Base-by-base conservation (phyloP, 2,797 vertebrate genomes). In the Siniperca obscura region DNA sequence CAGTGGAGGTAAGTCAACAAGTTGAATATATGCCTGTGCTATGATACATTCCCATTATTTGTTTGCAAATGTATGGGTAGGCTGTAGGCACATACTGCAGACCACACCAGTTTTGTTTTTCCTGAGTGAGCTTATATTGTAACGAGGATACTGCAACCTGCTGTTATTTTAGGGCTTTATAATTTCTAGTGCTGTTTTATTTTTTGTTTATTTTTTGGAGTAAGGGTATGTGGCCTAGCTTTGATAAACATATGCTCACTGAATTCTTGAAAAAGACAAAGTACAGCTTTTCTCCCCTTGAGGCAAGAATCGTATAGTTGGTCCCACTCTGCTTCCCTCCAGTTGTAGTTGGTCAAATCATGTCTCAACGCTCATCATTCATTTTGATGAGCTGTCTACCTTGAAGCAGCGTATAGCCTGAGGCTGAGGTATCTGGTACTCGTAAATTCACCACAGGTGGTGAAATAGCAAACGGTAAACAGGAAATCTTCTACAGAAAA, bases 21-120 rank as follows among this genome's bases (percentile, higher is more conserved):
- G 82, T 71, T 59, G 65, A 87, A 79, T 40, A 53, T 52, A 80
- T 69, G 88, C 83, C 84, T 55, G 44, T 42, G 70, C 60, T 69
- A 80, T 87, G 83, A 92, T 88, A 64, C 74, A 89, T 90, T 85
- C 57, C 72, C 66, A 74, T 89, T 72, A 53, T 86, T 89, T 80
- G 77, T 89, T 84, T 86, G 86, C 78, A 92, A 80, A 89, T 91
- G 80, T 81, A 88, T 79, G 65, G 74, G 83, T 30, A 90, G 82
- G 78, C 77, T 74, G 78, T 40, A 79, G 64, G 77, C 56, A 55
- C 68, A 90, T 70, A 81, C 65, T 91, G 87, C 85, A 90, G 67
- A 89, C 89, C 83, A 83, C 87, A 89, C 86, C 78, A 87, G 66
- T 89, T 86, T 85, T 87, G 75, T 89, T 91, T 91, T 82, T 76